Conservation (phyloP, 2,113 vertebrate species). For the Crotalus horridus region DNA sequence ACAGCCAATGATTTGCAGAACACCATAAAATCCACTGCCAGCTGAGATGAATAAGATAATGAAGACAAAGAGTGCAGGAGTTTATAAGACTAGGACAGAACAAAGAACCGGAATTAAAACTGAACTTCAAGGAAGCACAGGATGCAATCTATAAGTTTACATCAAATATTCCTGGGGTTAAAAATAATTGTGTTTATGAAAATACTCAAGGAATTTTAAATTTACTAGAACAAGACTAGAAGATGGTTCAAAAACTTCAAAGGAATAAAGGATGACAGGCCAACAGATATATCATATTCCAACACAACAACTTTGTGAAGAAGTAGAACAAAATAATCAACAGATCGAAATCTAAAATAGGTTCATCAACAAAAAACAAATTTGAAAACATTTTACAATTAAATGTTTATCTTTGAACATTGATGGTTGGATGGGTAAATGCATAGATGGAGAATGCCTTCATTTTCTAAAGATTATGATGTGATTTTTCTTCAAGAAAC, state of each 20-base stretch:
- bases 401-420: not conserved
- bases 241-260: not conserved
- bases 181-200: not conserved
- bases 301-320: no score
- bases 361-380: not conserved
- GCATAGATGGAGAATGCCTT: not conserved
- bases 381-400: not conserved
- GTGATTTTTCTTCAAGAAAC: not conserved
- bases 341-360: not conserved
- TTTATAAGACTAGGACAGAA: not conserved
- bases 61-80: not conserved
- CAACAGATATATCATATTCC: not conserved
- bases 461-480: not conserved
- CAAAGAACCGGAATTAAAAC: not conserved
- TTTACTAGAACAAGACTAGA: not conserved
- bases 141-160: not conserved
- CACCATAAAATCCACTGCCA: not conserved
- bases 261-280: not conserved
- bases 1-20: not conserved
- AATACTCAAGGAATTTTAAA: not conserved
- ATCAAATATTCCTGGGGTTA: not conserved
- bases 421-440: not conserved
- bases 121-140: not conserved
- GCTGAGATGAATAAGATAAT: not conserved
- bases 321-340: no score